phyloP scores from a whole-genome alignment of 1,140 invertebrate genomes.

The Eupristina koningsbergeri region DNA sequence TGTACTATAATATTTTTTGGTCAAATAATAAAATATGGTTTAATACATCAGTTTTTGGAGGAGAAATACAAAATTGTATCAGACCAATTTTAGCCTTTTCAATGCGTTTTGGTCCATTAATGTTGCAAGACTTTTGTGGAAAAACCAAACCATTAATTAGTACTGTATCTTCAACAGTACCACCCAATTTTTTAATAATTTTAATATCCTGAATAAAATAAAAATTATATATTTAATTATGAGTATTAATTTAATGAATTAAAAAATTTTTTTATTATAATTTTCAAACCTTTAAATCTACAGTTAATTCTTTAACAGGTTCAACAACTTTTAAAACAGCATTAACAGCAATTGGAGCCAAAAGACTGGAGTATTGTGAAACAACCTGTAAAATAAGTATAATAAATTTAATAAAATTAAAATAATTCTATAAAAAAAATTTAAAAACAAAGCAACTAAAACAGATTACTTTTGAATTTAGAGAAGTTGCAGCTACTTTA shows the following conservation, averaged over 20 bases:
- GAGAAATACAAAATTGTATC: conserved; percentile 99
- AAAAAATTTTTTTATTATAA: conserved; percentile 7
- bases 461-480: conserved; percentile 94
- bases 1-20: not conserved
- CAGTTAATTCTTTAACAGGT: conserved; percentile 76
- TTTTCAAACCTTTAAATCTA: conserved; percentile 76
- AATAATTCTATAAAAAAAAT: not conserved
- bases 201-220: conserved; percentile 84
- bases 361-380: conserved; percentile 94
- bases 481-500: conserved; percentile 95
- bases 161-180: conserved; percentile 98
- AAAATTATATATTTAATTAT: conserved; percentile 25
- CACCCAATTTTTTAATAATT: conserved; percentile 96
- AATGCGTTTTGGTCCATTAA: conserved; percentile 92
- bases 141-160: conserved; percentile 96
- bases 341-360: conserved; percentile 97
- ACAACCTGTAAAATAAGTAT: conserved; percentile 80
- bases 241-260: conserved; percentile 12
- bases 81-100: conserved; percentile 99
- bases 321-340: conserved; percentile 91
- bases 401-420: conserved; percentile 3
- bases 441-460: not conserved
- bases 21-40: conserved; percentile 14
- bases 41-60: conserved; percentile 97
- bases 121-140: conserved; percentile 89